Base-by-base conservation (phyloP, 2,113 vertebrate species). In the Edolisoma coerulescens region DNA sequence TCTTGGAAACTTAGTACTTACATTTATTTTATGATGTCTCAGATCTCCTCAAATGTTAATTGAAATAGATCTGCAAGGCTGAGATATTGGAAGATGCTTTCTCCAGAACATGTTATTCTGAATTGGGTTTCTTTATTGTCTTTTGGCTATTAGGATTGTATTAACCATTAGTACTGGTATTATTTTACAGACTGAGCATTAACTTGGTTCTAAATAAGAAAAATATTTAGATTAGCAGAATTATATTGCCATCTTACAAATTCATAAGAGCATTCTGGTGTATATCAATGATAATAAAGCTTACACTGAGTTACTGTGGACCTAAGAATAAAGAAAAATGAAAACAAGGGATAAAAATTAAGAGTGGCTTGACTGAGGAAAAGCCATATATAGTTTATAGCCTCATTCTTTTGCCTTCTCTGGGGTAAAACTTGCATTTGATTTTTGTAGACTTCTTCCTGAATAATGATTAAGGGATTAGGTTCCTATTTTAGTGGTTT, bases 1-100 rank as follows among this genome's bases (percentile, higher is more conserved):
- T 88, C 90, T 94, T 93, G 73, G 73, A 96, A 93, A 92, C 49
- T 67, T 94, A 90, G 44, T 93, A 75, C 61, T 94, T 94, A 68
- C 33, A 79, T 93, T 86, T 88, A 80, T 84, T 95, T 96, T 88
- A 81, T 37, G 64, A 86, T 45, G 69, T 76, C 65, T 84, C 65
- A 71, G 39, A 92, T 89, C 49, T 95, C 44, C 54, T 95, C 75
- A 94, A 87, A 90, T 32, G 49, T 91, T 93, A 96, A 96, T 91
- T 94, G 61, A 82, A 97, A 87, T 86, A 95, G 64, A 95, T 77
- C 75, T 93, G 59, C 3, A 24, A 70, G 54, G 50, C 60, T 84
- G 82, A 88, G 47, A 37, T 56, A 90, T 60, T 54, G 52, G 64
- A 84, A 88, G 60, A 88, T 83, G 47, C 30, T 45, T 90, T 86